phyloP scores from a whole-genome alignment of 2,888 invertebrate species.

The Electrophaes corylata region DNA sequence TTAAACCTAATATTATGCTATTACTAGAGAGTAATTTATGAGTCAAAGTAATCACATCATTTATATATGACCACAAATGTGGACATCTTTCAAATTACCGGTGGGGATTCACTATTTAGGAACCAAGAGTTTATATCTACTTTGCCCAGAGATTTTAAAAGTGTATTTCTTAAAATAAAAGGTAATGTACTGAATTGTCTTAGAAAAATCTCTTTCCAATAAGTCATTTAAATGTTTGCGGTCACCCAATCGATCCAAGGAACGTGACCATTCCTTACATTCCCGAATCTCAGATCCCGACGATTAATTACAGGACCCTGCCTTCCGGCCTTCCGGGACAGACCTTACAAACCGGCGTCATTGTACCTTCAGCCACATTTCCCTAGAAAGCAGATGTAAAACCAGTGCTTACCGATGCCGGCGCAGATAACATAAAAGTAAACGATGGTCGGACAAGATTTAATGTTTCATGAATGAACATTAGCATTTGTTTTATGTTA shows the following conservation, averaged over 20 bases:
- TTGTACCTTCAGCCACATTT: constrained; percentile 2
- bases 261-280: constrained; percentile 16
- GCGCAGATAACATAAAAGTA: too few species aligned
- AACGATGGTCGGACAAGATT: too few species aligned
- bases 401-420: background rate
- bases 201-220: constrained; percentile 4
- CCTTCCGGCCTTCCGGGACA: constrained; percentile 21
- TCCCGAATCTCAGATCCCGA: constrained; percentile 18
- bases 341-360: background rate
- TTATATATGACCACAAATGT: too few species aligned
- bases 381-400: background rate
- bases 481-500: too few species aligned
- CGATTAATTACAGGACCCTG: constrained; percentile 23
- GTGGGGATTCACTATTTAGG: too few species aligned
- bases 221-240: constrained; percentile 18
- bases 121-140: too few species aligned
- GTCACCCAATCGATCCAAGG: constrained; percentile 17
- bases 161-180: background rate
- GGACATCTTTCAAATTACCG: too few species aligned
- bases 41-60: too few species aligned
- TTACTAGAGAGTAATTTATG: too few species aligned
- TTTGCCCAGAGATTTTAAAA: background rate
- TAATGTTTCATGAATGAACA: too few species aligned
- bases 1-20: too few species aligned
- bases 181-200: background rate